A percentile compares a stretch with the other conserved stretches of the same genome.
Conservation (phyloP, 2,113 vertebrate genomes). For the Lamprotornis superbus region DNA sequence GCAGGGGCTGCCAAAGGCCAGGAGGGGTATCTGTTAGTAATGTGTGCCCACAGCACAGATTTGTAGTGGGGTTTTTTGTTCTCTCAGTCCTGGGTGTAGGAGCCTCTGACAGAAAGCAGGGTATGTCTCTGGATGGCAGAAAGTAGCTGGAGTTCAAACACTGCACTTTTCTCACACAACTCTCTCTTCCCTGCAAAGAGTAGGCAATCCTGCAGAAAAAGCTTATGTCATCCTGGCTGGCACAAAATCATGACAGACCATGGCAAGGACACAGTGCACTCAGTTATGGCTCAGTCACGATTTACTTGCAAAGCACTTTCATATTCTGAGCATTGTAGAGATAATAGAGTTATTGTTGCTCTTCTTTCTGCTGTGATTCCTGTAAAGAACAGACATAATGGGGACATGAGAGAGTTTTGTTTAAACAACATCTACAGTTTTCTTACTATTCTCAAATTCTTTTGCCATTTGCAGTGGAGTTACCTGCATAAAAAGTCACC, state of each 20-base stretch:
- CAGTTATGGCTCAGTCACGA: background rate
- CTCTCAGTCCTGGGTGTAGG: background rate
- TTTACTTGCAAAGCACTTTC: background rate
- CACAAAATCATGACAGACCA: background rate
- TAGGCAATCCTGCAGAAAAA: background rate
- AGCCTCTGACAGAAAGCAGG: background rate
- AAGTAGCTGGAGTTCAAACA: background rate
- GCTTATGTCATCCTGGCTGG: background rate
- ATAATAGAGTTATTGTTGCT: background rate
- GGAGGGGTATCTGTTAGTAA: background rate
- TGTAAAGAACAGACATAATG: background rate
- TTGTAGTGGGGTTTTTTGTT: background rate
- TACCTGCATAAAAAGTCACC: background rate
- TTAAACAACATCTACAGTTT: background rate
- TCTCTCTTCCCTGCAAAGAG: background rate
- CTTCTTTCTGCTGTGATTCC: background rate
- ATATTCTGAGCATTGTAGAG: background rate
- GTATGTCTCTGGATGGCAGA: background rate
- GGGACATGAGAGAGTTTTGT: background rate
- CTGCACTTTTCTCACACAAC: rapidly evolving
- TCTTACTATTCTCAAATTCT: background rate
- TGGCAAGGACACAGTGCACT: background rate
- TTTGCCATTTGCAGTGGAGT: background rate
- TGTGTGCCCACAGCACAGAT: background rate
- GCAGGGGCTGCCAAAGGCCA: background rate